Evolutionary conservation across 2,113 vertebrate species (phyloP), one percentile per base, ranked within the genome.

Genomic region (Erinaceus europaeus): DNA sequence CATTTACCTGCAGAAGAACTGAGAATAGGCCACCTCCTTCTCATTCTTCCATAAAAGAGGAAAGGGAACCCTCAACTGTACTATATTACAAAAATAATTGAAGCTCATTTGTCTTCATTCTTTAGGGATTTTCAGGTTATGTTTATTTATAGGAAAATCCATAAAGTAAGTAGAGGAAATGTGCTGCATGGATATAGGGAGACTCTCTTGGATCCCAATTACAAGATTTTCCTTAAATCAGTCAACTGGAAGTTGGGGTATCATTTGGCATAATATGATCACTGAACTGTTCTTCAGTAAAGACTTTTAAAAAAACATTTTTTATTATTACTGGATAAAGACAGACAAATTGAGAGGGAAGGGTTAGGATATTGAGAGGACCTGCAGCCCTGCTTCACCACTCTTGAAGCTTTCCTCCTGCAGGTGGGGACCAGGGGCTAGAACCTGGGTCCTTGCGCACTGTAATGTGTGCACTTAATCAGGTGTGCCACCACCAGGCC

Each of bases 121-220:
- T 55, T 29, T 67, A 74, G 55, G 48, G 61, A 50, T 46, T 75
- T 44, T 90, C 34, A 73, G 55, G 48, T 80, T n/a, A 17, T 29
- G 13, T 76, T 86, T 77, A 18, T 86, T 80, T 42, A 73, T 73
- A 74, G 73, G 77, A 72, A 32, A 81, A 40, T 81, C 65, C 15
- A 67, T 71, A 48, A 84, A 46, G 20, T 59, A 80, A 71, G 7
- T n/a, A n/a, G 55, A 87, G 9, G 21, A 21, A 14, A 5, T 55
- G 8, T 75, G 46, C 12, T 82, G 36, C 77, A 38, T 61, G 23
- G 62, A 29, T 77, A 29, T 9, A 75, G 36, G 74, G 48, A 69
- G 44, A 64, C 29, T 79, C 20, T 64, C 34, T 40, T 42, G 18
- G 34, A 38, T 74, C 21, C 48, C 14, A 67, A 5, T 67, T 62